Evolutionary conservation across 2,113 vertebrate species (phyloP).

Genomic region (Thamnaconus septentrionalis): DNA sequence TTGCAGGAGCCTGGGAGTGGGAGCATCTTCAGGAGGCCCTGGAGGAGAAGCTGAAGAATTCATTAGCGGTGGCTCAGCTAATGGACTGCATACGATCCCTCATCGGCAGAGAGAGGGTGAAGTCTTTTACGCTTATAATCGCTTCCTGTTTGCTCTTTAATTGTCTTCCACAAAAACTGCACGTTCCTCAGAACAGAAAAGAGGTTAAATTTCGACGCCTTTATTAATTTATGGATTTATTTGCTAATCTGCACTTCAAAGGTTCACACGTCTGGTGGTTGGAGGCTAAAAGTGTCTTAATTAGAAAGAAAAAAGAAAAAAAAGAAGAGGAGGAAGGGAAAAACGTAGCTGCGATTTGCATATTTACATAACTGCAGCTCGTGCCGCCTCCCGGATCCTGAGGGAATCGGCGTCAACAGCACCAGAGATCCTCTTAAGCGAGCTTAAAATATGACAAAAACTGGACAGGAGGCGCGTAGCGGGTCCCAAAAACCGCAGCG

Average conservation of each 20-base stretch:
- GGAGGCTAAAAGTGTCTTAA: slow-evolving; percentile 28
- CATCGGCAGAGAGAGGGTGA: slow-evolving; percentile 77
- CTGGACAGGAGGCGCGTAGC: background rate
- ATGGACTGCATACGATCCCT: slow-evolving; percentile 90
- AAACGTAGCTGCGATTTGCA: slow-evolving; percentile 46
- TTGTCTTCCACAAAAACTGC: background rate
- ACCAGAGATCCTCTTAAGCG: slow-evolving; percentile 26
- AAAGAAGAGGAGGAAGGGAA: slow-evolving; percentile 30
- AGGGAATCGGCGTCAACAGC: slow-evolving; percentile 30
- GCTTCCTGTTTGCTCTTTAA: background rate
- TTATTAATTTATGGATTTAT: background rate
- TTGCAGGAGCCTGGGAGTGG: slow-evolving; percentile 90
- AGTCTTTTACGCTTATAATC: background rate
- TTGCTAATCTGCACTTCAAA: slow-evolving; percentile 21
- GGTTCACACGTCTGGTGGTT: slow-evolving; percentile 23
- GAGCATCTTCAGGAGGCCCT: slow-evolving; percentile 88
- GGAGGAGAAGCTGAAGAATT: slow-evolving; percentile 88
- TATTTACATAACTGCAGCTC: slow-evolving; percentile 52
- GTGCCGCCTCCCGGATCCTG: slow-evolving; percentile 30
- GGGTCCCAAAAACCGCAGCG: background rate
- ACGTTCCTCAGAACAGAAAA: slow-evolving; percentile 1
- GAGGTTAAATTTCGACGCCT: slow-evolving; percentile 23
- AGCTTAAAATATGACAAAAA: slow-evolving; percentile 9
- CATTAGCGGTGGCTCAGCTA: slow-evolving; percentile 83
- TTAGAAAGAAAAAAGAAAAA: slow-evolving; percentile 6